These are phyloP conservation scores for Andrena cerasifolii DNA, from an alignment of 1,140 invertebrate species.

Conservation along the genomic window DNA sequence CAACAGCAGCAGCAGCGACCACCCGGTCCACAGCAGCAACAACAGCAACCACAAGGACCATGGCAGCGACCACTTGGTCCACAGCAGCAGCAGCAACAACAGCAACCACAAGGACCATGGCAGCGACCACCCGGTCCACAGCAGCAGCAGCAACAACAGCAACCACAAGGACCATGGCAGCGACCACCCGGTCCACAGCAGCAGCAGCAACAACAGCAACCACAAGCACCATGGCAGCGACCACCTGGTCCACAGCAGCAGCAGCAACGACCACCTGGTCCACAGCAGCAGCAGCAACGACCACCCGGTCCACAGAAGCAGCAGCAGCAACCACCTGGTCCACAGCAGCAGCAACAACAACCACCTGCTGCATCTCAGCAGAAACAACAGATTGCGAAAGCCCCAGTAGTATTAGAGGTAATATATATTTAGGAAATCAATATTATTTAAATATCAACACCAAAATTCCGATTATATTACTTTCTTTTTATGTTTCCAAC, in stretches of 20 bases:
- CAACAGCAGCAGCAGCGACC: slow-evolving; percentile 15
- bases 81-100: slow-evolving; percentile 9
- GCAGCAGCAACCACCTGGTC: background rate
- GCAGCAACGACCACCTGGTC: background rate
- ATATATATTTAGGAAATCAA: background rate
- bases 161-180: slow-evolving; percentile 8
- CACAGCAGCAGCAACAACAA: slow-evolving; percentile 7
- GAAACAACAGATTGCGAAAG: slow-evolving; percentile 8
- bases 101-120: slow-evolving; percentile 7
- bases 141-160: slow-evolving; percentile 9
- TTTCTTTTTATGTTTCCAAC: background rate
- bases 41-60: background rate
- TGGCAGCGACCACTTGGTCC: background rate
- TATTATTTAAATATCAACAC: background rate
- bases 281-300: background rate
- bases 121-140: background rate
- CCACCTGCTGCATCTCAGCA: background rate
- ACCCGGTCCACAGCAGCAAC: slow-evolving; percentile 7
- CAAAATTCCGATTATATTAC: background rate
- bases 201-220: background rate
- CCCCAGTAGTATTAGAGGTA: slow-evolving; percentile 2
- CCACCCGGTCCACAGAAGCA: background rate
- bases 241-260: background rate
- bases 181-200: background rate
- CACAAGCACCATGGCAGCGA: background rate